These are phyloP conservation scores for Clunio marinus DNA, from an alignment of 2,888 invertebrate species.

Conservation along the genomic window DNA sequence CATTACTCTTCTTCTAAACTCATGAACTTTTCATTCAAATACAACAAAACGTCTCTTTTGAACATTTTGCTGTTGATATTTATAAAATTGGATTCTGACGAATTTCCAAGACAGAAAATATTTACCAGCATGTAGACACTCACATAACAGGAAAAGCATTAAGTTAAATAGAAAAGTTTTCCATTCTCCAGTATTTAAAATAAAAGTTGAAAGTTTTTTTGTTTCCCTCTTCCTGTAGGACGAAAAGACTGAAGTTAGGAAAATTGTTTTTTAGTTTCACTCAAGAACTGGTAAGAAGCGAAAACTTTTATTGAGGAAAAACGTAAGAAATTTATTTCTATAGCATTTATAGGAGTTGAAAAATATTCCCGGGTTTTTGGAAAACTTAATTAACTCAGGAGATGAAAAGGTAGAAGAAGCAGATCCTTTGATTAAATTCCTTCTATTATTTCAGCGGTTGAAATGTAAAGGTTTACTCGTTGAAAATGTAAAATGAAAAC, in stretches of 20 bases:
- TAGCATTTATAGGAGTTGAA: background rate
- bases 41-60: no score
- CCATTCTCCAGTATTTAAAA: no score
- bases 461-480: background rate
- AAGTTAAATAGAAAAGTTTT: background rate
- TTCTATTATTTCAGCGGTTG: conserved; percentile 3
- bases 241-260: no score
- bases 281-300: background rate
- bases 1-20: no score
- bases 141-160: background rate
- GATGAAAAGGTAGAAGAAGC: background rate
- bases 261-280: no score
- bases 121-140: background rate
- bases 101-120: background rate
- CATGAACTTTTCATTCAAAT: no score
- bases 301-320: no score
- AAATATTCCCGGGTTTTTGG: background rate
- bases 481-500: background rate
- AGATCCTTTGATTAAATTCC: conserved; percentile 30
- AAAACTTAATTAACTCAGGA: conserved; percentile 36
- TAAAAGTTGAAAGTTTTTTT: no score
- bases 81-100: conserved; percentile 21
- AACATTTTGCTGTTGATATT: background rate
- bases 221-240: no score
- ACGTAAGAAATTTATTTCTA: background rate